phyloP scores from a whole-genome alignment of 35 echinoderm and acorn worm species.

The Hemicentrotus pulcherrimus region DNA sequence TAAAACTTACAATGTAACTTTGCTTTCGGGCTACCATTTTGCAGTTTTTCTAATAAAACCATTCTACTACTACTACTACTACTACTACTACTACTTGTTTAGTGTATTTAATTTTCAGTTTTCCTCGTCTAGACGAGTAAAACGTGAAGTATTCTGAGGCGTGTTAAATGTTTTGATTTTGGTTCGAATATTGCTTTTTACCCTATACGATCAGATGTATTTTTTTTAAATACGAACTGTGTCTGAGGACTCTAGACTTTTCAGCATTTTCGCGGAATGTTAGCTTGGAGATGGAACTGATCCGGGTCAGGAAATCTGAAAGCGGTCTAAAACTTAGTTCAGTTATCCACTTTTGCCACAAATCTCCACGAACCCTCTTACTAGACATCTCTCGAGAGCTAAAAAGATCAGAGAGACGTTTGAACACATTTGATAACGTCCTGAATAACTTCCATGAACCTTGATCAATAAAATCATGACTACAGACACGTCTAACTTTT shows the following conservation, averaged over 20 bases:
- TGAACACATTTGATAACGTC: background rate
- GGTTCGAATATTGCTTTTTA: too few relatives aligned
- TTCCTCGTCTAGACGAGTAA: too few relatives aligned
- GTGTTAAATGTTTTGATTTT: too few relatives aligned
- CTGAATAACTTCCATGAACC: background rate
- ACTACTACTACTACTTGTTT: too few relatives aligned
- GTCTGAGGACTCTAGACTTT: background rate
- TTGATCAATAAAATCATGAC: background rate
- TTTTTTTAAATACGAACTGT: too few relatives aligned
- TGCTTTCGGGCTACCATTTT: too few relatives aligned
- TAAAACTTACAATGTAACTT: too few relatives aligned
- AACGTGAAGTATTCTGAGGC: too few relatives aligned
- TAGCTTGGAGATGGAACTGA: background rate
- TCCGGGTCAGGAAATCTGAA: background rate
- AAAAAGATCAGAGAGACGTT: background rate
- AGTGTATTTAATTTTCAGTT: too few relatives aligned
- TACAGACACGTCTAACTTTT: background rate
- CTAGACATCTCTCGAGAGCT: background rate
- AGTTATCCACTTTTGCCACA: background rate
- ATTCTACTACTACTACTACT: too few relatives aligned
- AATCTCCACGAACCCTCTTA: background rate
- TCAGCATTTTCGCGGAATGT: background rate
- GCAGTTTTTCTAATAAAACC: too few relatives aligned
- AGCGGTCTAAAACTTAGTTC: background rate
- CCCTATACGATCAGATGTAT: too few relatives aligned